Evolutionary conservation across 2,113 vertebrate species (phyloP).

Genomic region (Calypte anna): DNA sequence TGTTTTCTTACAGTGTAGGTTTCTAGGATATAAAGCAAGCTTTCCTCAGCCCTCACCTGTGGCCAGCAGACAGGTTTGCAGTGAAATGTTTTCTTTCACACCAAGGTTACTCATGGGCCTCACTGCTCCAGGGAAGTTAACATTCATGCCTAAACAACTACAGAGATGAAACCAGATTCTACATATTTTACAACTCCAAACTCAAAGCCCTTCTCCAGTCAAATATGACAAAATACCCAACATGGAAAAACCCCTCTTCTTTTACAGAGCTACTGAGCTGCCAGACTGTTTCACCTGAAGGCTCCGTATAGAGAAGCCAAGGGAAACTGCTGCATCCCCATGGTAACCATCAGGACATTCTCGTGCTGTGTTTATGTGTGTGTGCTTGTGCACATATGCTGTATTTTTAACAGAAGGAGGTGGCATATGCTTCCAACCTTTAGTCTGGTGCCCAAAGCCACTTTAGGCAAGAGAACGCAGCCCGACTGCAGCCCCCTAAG

Average conservation of each 20-base stretch:
- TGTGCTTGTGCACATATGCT: neutral
- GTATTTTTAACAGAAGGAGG: neutral
- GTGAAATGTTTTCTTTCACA: neutral
- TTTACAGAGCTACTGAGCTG: neutral
- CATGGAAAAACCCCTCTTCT: neutral
- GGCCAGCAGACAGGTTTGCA: accelerated
- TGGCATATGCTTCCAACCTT: neutral
- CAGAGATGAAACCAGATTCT: accelerated
- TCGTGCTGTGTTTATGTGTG: neutral
- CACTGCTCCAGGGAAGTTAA: neutral
- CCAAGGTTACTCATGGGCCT: neutral
- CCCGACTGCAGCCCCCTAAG: neutral
- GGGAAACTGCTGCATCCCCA: neutral
- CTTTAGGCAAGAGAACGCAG: neutral
- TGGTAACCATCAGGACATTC: neutral
- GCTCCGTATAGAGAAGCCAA: accelerated
- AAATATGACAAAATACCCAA: neutral
- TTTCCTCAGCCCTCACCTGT: neutral
- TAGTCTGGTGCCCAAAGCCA: neutral
- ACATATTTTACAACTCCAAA: neutral
- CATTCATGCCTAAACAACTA: accelerated
- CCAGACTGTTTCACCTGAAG: neutral
- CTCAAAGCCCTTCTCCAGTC: neutral
- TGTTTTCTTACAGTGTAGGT: neutral
- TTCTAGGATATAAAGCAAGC: neutral